Evolutionary conservation across 1,140 invertebrate genomes (phyloP), one percentile per base, ranked within the genome.

Genomic region (Onthophagus taurus): DNA sequence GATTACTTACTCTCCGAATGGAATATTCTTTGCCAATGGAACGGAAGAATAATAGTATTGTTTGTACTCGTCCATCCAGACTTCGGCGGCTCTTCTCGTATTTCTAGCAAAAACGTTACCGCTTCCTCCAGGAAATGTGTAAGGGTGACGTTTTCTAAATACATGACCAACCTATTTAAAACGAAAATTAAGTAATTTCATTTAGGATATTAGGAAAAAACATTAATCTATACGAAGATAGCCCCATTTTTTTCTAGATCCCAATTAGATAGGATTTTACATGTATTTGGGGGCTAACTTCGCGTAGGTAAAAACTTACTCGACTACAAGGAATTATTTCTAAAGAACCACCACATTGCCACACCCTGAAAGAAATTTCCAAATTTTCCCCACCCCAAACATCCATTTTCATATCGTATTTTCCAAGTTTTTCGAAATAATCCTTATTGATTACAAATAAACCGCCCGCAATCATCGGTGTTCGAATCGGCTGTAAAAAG

Each of bases 351-450:
- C 93, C 92, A 59, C 93, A 97, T 66, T 95, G 92, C 93, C 90
- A 94, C n/a, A 91, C 85, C 51, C 88, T 74, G 61, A 82, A 82
- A 29, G 79, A 83, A 48, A 83, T 65, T 38, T 80, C 80, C 47
- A 90, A 64, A 70, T 89, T 89, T 64, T 91, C 87, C 13, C 84
- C 85, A 30, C 87, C 77, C 94, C 94, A 97, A 6, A 97, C 89
- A 61, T 97, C 91, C 90, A 97, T 95, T 58, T 87, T 86, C 69
- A 87, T 91, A 61, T 98, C 95, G 67, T 98, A 98, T 58, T 92
- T 92, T 31, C 94, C 94, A 7, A 98, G 74, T 59, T 87, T 85
- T 52, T 88, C 85, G 69, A 98, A 98, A 68, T 93, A 97, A 3
- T 76, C 70, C 55, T 86, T 83, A 59, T 88, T 80, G 63, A 97